phyloP scores from a whole-genome alignment of 2,113 vertebrate species.

The Chauna torquata region DNA sequence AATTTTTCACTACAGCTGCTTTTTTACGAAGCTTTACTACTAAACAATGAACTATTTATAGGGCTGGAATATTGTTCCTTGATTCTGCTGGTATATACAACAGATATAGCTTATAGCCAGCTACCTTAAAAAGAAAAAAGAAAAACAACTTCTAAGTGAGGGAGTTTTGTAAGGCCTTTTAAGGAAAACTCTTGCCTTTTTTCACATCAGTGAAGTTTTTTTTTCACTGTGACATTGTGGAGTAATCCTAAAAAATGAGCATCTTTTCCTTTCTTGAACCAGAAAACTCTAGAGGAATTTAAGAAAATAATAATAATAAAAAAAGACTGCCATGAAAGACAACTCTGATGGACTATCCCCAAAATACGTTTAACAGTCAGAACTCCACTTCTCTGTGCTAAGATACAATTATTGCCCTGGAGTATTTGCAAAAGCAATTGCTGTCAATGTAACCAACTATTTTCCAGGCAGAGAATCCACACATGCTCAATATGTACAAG shows the following conservation, averaged over 20 bases:
- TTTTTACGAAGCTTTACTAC: background rate
- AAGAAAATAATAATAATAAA: background rate
- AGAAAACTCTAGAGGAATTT: background rate
- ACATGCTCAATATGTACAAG: background rate
- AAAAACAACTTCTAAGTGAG: background rate
- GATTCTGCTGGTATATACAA: background rate
- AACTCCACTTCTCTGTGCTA: background rate
- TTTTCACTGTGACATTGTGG: background rate
- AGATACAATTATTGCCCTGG: background rate
- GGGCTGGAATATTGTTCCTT: background rate
- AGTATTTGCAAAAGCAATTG: background rate
- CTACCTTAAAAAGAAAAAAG: background rate
- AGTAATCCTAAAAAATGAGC: background rate
- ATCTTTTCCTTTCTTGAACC: background rate
- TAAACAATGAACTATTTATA: background rate
- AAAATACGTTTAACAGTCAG: background rate
- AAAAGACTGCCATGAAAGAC: background rate
- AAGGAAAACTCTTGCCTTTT: background rate
- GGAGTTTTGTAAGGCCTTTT: background rate
- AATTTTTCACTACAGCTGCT: background rate
- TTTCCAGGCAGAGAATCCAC: background rate
- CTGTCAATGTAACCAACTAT: background rate
- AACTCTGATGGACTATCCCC: background rate
- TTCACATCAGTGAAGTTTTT: background rate
- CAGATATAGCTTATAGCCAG: background rate